Percentiles rank a stretch among this genome's conserved stretches.
phyloP scores from a whole-genome alignment of 2,113 vertebrate genomes.

The Planiliza haematocheilus region DNA sequence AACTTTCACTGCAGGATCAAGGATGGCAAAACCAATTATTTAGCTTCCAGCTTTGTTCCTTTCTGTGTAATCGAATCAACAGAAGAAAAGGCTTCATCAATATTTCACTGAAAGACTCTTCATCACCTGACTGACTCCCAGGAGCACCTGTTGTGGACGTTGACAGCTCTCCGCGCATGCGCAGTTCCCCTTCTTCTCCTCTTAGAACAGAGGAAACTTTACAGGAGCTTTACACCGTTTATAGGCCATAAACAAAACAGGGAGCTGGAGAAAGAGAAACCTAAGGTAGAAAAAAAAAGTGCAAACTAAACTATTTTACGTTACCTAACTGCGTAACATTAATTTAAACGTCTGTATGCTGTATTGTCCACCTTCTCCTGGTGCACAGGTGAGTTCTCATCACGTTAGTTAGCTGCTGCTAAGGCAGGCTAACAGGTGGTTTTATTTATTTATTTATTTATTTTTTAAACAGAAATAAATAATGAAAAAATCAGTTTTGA shows the following conservation, averaged over 20 bases:
- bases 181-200: background rate
- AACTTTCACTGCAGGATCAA: background rate
- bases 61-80: slow-evolving; percentile 12
- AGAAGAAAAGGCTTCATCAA: slow-evolving; percentile 40
- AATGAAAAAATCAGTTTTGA: background rate
- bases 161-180: slow-evolving; percentile 45
- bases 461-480: background rate
- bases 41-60: background rate
- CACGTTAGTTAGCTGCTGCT: background rate
- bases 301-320: background rate
- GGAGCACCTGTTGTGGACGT: slow-evolving; percentile 7
- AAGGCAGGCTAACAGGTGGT: background rate
- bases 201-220: background rate
- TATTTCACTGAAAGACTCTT: slow-evolving; percentile 40
- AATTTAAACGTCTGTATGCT: background rate
- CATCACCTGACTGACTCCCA: slow-evolving; percentile 49
- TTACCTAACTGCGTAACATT: background rate
- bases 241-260: background rate
- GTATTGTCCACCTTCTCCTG: background rate
- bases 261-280: background rate
- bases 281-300: background rate
- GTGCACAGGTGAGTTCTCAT: slow-evolving; percentile 50
- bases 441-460: background rate
- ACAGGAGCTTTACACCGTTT: background rate
- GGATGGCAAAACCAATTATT: too few relatives aligned